Percentiles rank a stretch among this genome's conserved stretches.
Evolutionary conservation across 1,140 invertebrate genomes (phyloP).

Genomic region (Sinella curviseta): DNA sequence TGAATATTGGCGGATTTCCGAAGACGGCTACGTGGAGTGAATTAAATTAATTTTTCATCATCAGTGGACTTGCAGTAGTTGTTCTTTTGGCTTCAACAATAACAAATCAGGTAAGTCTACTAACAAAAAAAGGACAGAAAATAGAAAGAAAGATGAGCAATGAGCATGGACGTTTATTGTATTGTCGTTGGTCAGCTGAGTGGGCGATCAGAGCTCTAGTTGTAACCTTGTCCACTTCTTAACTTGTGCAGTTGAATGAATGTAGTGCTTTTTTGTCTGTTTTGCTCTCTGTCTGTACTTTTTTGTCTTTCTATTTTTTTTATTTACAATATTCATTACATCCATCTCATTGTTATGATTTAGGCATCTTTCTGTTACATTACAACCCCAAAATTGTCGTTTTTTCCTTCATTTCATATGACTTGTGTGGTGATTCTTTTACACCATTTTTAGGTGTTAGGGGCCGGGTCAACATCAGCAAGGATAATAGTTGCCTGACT

Average conservation of each 20-base stretch:
- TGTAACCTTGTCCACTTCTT: not conserved
- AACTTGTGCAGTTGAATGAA: not conserved
- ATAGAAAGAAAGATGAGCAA: not conserved
- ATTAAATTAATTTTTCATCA: too few species aligned
- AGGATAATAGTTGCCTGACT: too few species aligned
- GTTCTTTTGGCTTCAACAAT: not conserved
- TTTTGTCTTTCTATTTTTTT: not conserved
- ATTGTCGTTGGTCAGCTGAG: conserved; percentile 7
- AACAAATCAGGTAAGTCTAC: not conserved
- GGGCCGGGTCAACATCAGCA: too few species aligned
- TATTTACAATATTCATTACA: not conserved
- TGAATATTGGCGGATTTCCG: too few species aligned
- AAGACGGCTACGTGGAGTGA: too few species aligned
- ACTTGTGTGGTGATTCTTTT: too few species aligned
- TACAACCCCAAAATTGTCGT: too few species aligned
- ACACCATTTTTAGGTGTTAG: too few species aligned
- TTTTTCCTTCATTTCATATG: too few species aligned
- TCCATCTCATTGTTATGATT: too few species aligned
- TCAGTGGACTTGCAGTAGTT: not conserved
- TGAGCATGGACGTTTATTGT: not conserved
- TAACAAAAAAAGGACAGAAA: not conserved
- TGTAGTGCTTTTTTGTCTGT: not conserved
- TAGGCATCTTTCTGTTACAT: too few species aligned
- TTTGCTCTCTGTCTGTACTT: not conserved
- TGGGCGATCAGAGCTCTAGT: not conserved